A percentile compares a stretch with the other conserved stretches of the same genome.
Conservation (phyloP, 2,113 vertebrate genomes). For the Malurus alboscapulatus region DNA sequence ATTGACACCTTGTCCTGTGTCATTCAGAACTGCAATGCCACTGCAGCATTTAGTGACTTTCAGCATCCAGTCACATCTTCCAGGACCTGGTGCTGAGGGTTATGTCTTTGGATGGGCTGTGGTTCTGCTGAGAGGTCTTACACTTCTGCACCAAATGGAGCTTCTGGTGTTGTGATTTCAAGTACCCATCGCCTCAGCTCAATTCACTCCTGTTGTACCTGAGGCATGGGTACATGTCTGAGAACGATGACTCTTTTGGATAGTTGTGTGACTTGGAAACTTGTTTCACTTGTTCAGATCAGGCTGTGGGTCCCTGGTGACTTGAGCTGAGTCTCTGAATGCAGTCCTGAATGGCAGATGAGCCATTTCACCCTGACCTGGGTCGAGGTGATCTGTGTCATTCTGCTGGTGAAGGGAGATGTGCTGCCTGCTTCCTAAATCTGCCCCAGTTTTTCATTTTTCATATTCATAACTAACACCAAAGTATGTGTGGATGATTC, state of each 20-base stretch:
- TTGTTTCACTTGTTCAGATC: neutral
- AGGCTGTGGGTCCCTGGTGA: neutral
- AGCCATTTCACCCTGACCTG: neutral
- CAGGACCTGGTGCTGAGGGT: accelerated
- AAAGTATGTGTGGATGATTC: neutral
- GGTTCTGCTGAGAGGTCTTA: neutral
- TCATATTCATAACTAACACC: neutral
- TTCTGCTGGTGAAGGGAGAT: neutral
- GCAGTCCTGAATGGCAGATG: neutral
- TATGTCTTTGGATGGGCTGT: neutral
- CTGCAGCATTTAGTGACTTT: neutral
- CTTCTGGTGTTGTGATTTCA: neutral
- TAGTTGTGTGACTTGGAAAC: neutral
- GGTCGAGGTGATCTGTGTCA: neutral
- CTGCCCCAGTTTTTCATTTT: neutral
- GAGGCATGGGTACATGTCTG: accelerated
- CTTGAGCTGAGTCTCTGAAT: neutral
- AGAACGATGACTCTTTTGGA: neutral
- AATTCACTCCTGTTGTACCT: neutral
- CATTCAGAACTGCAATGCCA: neutral
- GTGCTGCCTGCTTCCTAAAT: neutral
- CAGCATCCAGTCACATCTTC: neutral
- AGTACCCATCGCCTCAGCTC: neutral
- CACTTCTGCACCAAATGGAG: neutral
- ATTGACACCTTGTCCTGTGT: neutral